phyloP scores from a whole-genome alignment of 2,888 invertebrate species.

The Diloba caeruleocephala region DNA sequence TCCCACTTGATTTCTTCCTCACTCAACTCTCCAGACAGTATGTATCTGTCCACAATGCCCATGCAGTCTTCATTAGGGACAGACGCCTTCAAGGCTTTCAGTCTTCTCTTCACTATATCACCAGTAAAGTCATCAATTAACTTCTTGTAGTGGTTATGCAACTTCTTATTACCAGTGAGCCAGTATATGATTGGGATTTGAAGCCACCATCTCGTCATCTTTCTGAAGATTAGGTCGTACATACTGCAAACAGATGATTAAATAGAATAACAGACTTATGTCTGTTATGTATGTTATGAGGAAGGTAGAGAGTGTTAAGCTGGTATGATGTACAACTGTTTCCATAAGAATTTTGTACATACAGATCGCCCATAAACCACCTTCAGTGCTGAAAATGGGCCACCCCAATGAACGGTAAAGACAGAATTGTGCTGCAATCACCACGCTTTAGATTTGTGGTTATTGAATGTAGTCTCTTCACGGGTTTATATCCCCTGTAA shows the following conservation, averaged over 20 bases:
- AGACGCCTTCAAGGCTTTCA: conserved; percentile 49
- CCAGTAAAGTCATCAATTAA: conserved; percentile 60
- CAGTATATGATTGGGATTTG: conserved; percentile 73
- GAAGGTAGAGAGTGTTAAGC: too few relatives aligned
- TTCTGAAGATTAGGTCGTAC: conserved; percentile 68
- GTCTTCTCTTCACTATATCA: conserved; percentile 67
- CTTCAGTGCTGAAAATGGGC: too few relatives aligned
- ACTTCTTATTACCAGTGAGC: conserved; percentile 60
- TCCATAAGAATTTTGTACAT: too few relatives aligned
- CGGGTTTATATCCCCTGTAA: too few relatives aligned
- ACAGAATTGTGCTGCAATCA: too few relatives aligned
- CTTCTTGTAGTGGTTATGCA: conserved; percentile 55
- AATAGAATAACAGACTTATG: too few relatives aligned
- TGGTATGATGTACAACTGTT: too few relatives aligned
- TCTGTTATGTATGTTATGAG: too few relatives aligned
- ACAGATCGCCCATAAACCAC: too few relatives aligned
- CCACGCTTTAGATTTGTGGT: too few relatives aligned
- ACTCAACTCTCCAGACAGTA: conserved; percentile 66
- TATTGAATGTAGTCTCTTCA: too few relatives aligned
- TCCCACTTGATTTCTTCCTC: conserved; percentile 70
- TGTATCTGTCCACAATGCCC: conserved; percentile 73
- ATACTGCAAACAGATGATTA: conserved; percentile 56
- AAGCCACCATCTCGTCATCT: conserved; percentile 79
- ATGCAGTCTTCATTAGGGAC: conserved; percentile 56
- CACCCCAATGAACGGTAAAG: too few relatives aligned